phyloP scores from a whole-genome alignment of 2,113 vertebrate genomes.

The Leptobrachium leishanense region DNA sequence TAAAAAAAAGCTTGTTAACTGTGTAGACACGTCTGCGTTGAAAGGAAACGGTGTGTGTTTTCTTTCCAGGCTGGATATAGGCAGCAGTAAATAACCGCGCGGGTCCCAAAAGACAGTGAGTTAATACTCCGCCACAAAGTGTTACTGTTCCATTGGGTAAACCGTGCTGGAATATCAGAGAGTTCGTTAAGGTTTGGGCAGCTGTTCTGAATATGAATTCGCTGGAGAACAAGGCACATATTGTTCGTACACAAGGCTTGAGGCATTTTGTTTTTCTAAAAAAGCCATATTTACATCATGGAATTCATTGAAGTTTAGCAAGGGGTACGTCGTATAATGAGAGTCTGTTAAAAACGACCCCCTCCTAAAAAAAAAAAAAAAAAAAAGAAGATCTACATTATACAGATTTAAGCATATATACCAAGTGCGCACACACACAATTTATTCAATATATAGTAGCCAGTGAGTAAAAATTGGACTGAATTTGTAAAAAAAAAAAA shows the following conservation, averaged over 20 bases:
- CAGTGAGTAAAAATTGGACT: no score
- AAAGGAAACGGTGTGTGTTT: slow-evolving; percentile 18
- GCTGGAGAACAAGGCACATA: not conserved
- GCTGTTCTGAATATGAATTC: not conserved
- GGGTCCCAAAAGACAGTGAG: not conserved
- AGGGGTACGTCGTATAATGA: not conserved
- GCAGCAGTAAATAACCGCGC: slow-evolving; percentile 13
- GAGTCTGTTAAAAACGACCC: no score
- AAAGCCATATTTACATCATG: slow-evolving; percentile 3
- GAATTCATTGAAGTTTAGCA: not conserved
- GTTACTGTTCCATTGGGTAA: slow-evolving; percentile 34
- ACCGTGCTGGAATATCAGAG: slow-evolving; percentile 23
- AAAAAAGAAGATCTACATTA: no score
- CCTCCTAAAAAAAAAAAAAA: no score
- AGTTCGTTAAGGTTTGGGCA: not conserved
- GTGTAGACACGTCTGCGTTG: not conserved
- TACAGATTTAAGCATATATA: no score
- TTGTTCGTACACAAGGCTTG: not conserved
- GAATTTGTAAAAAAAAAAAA: no score
- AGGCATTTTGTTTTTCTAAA: not conserved
- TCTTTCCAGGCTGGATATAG: not conserved
- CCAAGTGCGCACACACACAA: no score
- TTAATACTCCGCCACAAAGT: slow-evolving; percentile 12
- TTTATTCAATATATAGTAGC: no score
- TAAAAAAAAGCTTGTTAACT: not conserved